phyloP scores from a whole-genome alignment of 2,888 invertebrate species.

The Hemicrepidius hirtus region DNA sequence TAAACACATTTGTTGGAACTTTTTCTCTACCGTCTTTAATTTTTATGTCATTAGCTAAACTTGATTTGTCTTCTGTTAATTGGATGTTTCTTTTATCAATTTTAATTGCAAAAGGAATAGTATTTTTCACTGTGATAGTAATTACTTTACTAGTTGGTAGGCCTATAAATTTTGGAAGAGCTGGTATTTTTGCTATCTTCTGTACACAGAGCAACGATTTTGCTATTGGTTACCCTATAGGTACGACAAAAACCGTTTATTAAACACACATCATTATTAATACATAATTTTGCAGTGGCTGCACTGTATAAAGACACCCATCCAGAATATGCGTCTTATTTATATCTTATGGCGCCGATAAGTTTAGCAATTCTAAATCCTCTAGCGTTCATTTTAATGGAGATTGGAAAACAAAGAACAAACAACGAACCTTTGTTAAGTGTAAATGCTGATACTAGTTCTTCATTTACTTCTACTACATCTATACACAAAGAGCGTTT shows the following conservation, averaged over 20 bases:
- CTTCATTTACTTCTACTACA: slow-evolving; percentile 50
- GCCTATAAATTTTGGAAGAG: slow-evolving; percentile 87
- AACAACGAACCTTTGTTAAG: slow-evolving; percentile 61
- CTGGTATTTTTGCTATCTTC: slow-evolving; percentile 95
- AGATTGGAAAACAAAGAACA: slow-evolving; percentile 78
- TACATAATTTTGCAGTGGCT: slow-evolving; percentile 77
- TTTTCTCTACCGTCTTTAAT: slow-evolving; percentile 95
- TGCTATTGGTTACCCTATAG: slow-evolving; percentile 95
- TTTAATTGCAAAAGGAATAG: slow-evolving; percentile 87
- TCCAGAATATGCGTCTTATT: slow-evolving; percentile 91
- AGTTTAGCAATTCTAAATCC: slow-evolving; percentile 95
- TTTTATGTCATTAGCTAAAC: slow-evolving; percentile 89
- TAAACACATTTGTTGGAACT: slow-evolving; percentile 94
- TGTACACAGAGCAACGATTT: slow-evolving; percentile 98
- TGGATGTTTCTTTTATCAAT: slow-evolving; percentile 94
- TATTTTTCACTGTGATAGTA: slow-evolving; percentile 87
- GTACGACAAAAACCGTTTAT: slow-evolving; percentile 74
- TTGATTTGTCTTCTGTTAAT: slow-evolving; percentile 89
- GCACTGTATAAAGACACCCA: slow-evolving; percentile 90
- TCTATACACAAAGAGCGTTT: slow-evolving; percentile 64
- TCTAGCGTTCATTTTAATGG: slow-evolving; percentile 91
- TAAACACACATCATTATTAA: neutral
- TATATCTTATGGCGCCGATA: slow-evolving; percentile 96
- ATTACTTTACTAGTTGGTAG: slow-evolving; percentile 87
- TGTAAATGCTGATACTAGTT: slow-evolving; percentile 60